Evolutionary conservation across 2,113 vertebrate genomes (phyloP).

Genomic region (Mesoclemmys tuberculata): DNA sequence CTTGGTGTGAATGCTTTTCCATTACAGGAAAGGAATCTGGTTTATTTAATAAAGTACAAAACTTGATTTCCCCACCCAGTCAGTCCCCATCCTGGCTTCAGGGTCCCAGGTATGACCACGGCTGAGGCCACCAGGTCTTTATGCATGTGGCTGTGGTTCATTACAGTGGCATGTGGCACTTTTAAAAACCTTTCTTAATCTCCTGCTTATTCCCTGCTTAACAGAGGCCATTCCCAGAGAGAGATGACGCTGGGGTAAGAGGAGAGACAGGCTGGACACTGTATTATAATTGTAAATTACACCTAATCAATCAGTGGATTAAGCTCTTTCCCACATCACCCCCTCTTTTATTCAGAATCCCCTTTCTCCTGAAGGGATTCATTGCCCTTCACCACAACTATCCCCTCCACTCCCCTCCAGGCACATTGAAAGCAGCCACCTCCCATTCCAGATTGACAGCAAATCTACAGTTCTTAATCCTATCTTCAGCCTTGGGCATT

Average conservation of each 20-base stretch:
- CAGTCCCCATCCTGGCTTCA: neutral
- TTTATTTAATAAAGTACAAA: neutral
- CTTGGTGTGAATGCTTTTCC: neutral
- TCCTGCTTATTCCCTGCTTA: conserved; percentile 62
- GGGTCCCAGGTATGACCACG: neutral
- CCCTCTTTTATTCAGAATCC: neutral
- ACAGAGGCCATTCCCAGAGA: conserved; percentile 16
- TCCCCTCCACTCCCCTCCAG: neutral
- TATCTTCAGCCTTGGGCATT: conserved; percentile 55
- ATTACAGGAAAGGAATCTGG: neutral
- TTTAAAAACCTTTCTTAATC: conserved; percentile 16
- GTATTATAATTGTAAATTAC: conserved; percentile 2
- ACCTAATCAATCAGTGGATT: neutral
- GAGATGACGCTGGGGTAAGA: neutral
- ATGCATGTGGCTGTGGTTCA: neutral
- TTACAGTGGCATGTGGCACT: conserved; percentile 22
- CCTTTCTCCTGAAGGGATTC: neutral
- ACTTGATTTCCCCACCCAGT: neutral
- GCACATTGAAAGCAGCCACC: conserved; percentile 22
- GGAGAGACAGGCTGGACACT: neutral
- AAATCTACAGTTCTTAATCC: conserved; percentile 67
- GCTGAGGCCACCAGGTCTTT: conserved; percentile 2
- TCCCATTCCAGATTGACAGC: conserved; percentile 49
- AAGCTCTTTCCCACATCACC: neutral
- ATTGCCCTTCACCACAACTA: conserved; percentile 19